Evolutionary conservation across 2,113 vertebrate genomes (phyloP), one percentile per base, ranked within the genome.

Genomic region (Eolophus roseicapilla): DNA sequence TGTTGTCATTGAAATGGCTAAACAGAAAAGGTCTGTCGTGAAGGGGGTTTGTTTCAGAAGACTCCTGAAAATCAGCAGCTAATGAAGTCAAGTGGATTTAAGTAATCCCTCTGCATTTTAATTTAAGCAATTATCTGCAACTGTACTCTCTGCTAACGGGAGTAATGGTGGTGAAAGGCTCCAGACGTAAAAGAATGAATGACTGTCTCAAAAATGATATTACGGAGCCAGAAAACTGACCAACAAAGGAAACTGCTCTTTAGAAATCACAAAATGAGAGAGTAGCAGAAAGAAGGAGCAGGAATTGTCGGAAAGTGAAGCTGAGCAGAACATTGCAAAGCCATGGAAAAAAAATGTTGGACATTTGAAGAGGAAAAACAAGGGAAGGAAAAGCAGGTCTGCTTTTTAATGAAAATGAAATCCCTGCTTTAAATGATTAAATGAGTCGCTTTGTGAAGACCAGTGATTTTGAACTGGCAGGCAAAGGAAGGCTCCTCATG

Each of bases 41-140:
- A 68, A 67, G 21, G 52, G 59, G 46, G 18, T 96, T 86, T 83
- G 77, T 93, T 92, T 93, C 88, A 55, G 55, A 86, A 92, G 83
- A 81, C 80, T 86, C 90, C 29, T 55, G 60, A 71, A 92, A 95
- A 96, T 88, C 67, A 73, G 83, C 77, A 86, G 81, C 69, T 94
- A 88, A 92, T 91, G 73, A 88, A 94, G 86, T 93, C 94, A 92
- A 97, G 88, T 96, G 86, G 91, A 95, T 97, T 93, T 83, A 62
- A 86, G 86, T 96, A 95, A 95, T 95, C 88, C 46, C 23, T 77
- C 79, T 92, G 88, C 88, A 86, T 96, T 96, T 97, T 92, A 91
- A 95, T 96, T 92, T 78, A 75, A 81, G 91, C 81, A 92, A 84
- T 96, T 96, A 89, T 96, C 82, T 93, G 86, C 63, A 94, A 84